Evolutionary conservation across 2,888 invertebrate species (phyloP), one percentile per base, ranked within the genome.

Genomic region (Caenorhabditis zanzibari): DNA sequence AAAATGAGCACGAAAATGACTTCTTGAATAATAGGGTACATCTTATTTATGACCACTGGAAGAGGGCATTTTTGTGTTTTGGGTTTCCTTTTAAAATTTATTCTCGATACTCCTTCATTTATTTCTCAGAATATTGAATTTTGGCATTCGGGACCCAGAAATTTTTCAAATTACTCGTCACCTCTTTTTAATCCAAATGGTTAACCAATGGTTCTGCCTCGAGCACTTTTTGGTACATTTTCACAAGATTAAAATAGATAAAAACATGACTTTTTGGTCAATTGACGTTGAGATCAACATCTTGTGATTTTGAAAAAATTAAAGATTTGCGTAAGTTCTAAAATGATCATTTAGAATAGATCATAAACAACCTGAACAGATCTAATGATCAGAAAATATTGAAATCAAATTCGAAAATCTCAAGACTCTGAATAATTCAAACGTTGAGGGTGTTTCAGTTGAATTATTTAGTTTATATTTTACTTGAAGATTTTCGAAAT

Each of bases 201-300:
- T 19, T 64, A n/a, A 64, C 47, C 26, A 47, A 22, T 54, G 54
- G 24, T 54, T 54, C 10, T 9, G 44, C 66, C 66, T 32, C 66
- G 6, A 66, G 66, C 66, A 66, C 19, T 66, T 66, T 66, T 49
- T 32, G 66, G 66, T 66, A 66, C 66, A 66, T 35, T 66, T 66
- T 66, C 66, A 49, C 66, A 66, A 47, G 66, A 49, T 66, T 66
- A 66, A 49, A 22, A 35, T 22, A 35, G 28, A 19, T 54, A 14
- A 64, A 64, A 47, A 66, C 66, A 66, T 66, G 49, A 49, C 49
- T 32, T 66, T 49, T 49, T 28, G 49, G 66, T 66, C 66, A 22
- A 16, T 63, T 63, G 44, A 63, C 63, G 63, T 44, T 14, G 44
- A 63, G 44, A 63, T 47, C 44, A 63, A 63, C 63, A 63, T 4